Percentiles rank a stretch among this genome's conserved stretches.
These are phyloP conservation scores for Caenorhabditis panamensis DNA, from an alignment of 2,888 invertebrate genomes.

Conservation along the genomic window DNA sequence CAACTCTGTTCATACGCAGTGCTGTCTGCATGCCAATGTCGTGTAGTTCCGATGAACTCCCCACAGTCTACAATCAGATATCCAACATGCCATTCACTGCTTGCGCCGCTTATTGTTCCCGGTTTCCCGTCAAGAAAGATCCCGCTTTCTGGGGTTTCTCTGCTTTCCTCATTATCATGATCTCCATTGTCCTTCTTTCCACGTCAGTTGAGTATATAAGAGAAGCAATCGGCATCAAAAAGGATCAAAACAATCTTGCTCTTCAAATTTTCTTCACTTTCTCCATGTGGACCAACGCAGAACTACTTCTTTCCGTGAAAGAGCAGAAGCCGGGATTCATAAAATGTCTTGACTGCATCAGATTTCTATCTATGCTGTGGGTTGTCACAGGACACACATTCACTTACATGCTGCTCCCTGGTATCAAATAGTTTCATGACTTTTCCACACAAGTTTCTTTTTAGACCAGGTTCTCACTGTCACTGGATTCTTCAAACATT, in stretches of 20 bases:
- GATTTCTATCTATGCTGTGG: conserved; percentile 73
- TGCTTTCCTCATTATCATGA: conserved; percentile 37
- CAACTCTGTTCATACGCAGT: conserved; percentile 21
- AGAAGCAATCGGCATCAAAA: background rate
- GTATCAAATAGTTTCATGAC: background rate
- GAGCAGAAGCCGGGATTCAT: conserved; percentile 65
- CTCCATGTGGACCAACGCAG: conserved; percentile 63
- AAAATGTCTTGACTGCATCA: conserved; percentile 69
- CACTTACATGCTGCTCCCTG: conserved; percentile 27
- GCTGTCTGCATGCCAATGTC: conserved; percentile 62
- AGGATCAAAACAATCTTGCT: background rate
- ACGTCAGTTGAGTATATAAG: conserved; percentile 34
- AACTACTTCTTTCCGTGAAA: conserved; percentile 44
- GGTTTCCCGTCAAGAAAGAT: conserved; percentile 31
- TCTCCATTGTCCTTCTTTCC: conserved; percentile 13
- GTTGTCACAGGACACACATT: conserved; percentile 66
- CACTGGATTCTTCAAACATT: conserved; percentile 12
- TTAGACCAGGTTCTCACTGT: conserved; percentile 37
- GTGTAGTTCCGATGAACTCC: conserved; percentile 31
- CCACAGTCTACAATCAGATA: conserved; percentile 45
- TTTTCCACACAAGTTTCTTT: background rate
- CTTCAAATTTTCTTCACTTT: conserved; percentile 45
- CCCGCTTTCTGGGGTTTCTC: conserved; percentile 50
- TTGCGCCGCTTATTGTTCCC: conserved; percentile 30
- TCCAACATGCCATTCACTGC: conserved; percentile 37